These are phyloP conservation scores for Erebia palarica DNA, from an alignment of 2,888 invertebrate species.

Conservation along the genomic window DNA sequence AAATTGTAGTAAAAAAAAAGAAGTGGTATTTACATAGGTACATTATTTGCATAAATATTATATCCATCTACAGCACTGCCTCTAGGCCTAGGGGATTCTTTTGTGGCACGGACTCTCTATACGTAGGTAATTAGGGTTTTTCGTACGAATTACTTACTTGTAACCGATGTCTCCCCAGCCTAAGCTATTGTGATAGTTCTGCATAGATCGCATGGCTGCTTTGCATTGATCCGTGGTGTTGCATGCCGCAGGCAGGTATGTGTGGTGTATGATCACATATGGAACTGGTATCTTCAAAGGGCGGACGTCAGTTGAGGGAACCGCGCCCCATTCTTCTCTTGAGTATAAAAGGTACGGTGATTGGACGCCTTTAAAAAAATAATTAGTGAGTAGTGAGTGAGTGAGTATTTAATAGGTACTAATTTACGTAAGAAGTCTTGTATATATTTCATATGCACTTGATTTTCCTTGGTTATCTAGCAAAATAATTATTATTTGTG, in stretches of 20 bases:
- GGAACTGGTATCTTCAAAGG: conserved; percentile 83
- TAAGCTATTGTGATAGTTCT: conserved; percentile 83
- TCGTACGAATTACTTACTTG: not conserved
- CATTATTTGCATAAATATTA: too few species aligned
- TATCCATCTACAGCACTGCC: too few species aligned
- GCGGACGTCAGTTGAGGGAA: conserved; percentile 65
- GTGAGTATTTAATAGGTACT: not conserved
- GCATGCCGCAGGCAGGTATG: conserved; percentile 85
- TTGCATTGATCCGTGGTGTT: conserved; percentile 76
- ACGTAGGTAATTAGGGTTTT: too few species aligned
- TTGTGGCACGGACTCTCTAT: too few species aligned
- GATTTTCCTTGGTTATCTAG: too few species aligned
- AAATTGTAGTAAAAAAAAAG: too few species aligned
- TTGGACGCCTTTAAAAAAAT: conserved; percentile 37
- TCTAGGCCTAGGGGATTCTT: too few species aligned
- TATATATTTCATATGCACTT: too few species aligned
- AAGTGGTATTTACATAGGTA: too few species aligned
- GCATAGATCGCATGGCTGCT: conserved; percentile 85
- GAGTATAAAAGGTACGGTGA: conserved; percentile 51
- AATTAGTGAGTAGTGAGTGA: not conserved
- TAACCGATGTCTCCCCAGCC: conserved; percentile 87
- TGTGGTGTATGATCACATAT: conserved; percentile 88
- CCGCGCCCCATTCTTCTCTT: conserved; percentile 84
- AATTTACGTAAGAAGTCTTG: too few species aligned
- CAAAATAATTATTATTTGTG: too few species aligned